Conservation (phyloP, 2,888 invertebrate genomes). For the Agriopis marginaria region DNA sequence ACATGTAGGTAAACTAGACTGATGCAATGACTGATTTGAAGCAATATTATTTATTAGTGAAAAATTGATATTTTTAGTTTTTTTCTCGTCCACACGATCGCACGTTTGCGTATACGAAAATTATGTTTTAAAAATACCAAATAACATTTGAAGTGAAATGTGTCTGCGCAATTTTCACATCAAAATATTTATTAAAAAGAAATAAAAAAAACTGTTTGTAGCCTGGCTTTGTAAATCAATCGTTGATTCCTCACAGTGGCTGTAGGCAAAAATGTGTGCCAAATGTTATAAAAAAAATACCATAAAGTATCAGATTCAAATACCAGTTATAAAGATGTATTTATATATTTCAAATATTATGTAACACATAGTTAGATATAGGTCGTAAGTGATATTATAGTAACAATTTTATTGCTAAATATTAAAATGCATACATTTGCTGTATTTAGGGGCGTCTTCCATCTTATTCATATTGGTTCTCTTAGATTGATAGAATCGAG, state of each 20-base stretch:
- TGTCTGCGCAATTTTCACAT: slow-evolving; percentile 20
- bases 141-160: slow-evolving; percentile 28
- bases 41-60: slow-evolving; percentile 84
- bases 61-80: slow-evolving; percentile 54
- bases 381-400: slow-evolving; percentile 78
- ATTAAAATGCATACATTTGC: slow-evolving; percentile 80
- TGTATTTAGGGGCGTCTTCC: slow-evolving; percentile 86
- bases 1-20: slow-evolving; percentile 72
- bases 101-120: slow-evolving; percentile 33
- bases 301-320: slow-evolving; percentile 64
- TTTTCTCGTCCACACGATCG: slow-evolving; percentile 44
- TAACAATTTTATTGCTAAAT: slow-evolving; percentile 75
- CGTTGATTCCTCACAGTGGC: slow-evolving; percentile 37
- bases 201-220: slow-evolving; percentile 8
- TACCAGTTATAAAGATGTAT: slow-evolving; percentile 71
- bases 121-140: slow-evolving; percentile 47
- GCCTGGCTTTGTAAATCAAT: slow-evolving; percentile 35
- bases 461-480: slow-evolving; percentile 80
- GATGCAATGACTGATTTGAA: slow-evolving; percentile 83
- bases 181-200: slow-evolving; percentile 6
- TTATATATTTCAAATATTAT: slow-evolving; percentile 73
- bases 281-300: slow-evolving; percentile 67
- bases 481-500: slow-evolving; percentile 66
- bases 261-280: slow-evolving; percentile 68
- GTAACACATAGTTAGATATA: slow-evolving; percentile 73